phyloP scores from a whole-genome alignment of 2,797 vertebrate species.

The Myiothlypis coronata region DNA sequence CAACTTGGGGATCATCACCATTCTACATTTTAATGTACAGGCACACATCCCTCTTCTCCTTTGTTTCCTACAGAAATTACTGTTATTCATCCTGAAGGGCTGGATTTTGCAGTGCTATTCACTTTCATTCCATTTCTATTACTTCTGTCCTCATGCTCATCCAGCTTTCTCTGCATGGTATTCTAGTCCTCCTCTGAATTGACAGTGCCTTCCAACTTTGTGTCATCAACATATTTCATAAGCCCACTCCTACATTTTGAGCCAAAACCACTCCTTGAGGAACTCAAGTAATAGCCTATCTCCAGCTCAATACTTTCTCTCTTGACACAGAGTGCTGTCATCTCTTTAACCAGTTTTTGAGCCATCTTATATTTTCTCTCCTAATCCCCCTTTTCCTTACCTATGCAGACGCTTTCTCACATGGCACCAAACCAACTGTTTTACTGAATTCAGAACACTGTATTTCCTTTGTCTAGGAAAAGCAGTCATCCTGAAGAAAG shows the following conservation, averaged over 20 bases:
- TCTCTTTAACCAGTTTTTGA: slow-evolving; percentile 20
- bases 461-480: slow-evolving; percentile 37
- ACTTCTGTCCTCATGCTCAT: slow-evolving; percentile 25
- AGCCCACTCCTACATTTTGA: slow-evolving; percentile 15
- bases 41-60: background rate
- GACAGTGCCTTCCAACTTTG: slow-evolving; percentile 43
- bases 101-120: background rate
- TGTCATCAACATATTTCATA: slow-evolving; percentile 44
- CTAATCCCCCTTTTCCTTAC: slow-evolving; percentile 38
- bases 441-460: slow-evolving; percentile 16
- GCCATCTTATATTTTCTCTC: background rate
- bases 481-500: slow-evolving; percentile 6
- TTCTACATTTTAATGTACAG: background rate
- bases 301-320: slow-evolving; percentile 17
- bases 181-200: slow-evolving; percentile 30
- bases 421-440: slow-evolving; percentile 29
- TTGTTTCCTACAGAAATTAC: background rate
- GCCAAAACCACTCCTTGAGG: slow-evolving; percentile 48
- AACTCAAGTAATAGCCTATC: slow-evolving; percentile 19
- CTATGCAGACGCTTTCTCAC: slow-evolving; percentile 31
- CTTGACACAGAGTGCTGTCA: slow-evolving; percentile 22
- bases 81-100: background rate
- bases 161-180: slow-evolving; percentile 20
- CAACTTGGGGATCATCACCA: background rate
- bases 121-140: slow-evolving; percentile 55